Conservation (phyloP, 2,797 vertebrate species). For the Enteromius anoplus region DNA sequence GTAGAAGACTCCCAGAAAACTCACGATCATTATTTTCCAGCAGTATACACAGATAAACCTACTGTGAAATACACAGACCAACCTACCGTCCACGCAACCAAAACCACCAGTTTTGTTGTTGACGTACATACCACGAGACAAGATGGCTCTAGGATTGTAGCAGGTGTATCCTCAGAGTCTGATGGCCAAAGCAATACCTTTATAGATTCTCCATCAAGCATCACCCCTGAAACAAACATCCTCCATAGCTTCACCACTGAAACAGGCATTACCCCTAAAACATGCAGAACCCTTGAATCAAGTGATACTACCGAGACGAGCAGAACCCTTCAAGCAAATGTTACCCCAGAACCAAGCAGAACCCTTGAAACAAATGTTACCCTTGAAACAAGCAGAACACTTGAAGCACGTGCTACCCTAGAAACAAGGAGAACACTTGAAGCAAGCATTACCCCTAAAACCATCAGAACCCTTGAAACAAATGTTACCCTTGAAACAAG, state of each 20-base stretch:
- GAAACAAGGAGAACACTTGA: background rate
- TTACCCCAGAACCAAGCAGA: background rate
- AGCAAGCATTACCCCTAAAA: background rate
- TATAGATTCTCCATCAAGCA: constrained; percentile 39
- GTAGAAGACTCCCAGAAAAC: constrained; percentile 29
- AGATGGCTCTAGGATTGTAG: constrained; percentile 20
- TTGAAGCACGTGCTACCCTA: background rate
- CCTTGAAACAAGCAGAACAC: background rate
- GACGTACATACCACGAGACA: constrained; percentile 39
- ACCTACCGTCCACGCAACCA: constrained; percentile 23
- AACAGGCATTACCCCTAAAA: background rate
- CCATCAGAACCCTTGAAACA: background rate
- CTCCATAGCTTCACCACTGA: constrained; percentile 42
- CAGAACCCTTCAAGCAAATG: background rate
- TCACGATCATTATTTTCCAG: background rate
- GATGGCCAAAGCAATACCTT: constrained; percentile 23
- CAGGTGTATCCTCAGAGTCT: constrained; percentile 24
- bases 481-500: background rate
- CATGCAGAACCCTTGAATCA: background rate
- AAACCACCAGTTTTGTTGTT: constrained; percentile 35
- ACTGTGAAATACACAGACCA: constrained; percentile 45
- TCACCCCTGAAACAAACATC: constrained; percentile 38
- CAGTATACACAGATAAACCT: constrained; percentile 37
- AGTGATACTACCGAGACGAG: too few species aligned
- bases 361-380: background rate